Conservation (phyloP, 2,888 invertebrate genomes). For the Andrena trimmerana region DNA sequence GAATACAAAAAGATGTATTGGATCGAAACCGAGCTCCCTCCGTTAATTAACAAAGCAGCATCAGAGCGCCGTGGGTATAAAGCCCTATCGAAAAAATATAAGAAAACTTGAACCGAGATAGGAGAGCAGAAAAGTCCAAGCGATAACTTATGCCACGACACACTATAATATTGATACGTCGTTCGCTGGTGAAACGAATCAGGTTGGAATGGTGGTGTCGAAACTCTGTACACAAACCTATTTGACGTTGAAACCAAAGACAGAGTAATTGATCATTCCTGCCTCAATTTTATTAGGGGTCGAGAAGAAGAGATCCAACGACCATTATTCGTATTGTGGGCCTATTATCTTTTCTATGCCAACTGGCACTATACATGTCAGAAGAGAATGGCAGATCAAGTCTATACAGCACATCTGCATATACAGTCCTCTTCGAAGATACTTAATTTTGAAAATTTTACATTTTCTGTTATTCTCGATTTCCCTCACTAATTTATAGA, state of each 20-base stretch:
- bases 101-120: not conserved
- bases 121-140: not conserved
- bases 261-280: not conserved
- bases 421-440: not conserved
- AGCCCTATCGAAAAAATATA: too few species aligned
- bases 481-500: too few species aligned
- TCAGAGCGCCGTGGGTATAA: not conserved
- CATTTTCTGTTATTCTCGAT: too few species aligned
- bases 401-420: not conserved
- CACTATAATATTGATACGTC: not conserved
- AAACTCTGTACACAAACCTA: not conserved
- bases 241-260: not conserved
- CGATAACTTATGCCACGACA: constrained; percentile 2
- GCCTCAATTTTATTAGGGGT: constrained; percentile 4
- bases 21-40: not conserved
- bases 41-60: too few species aligned
- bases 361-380: not conserved
- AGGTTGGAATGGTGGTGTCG: not conserved
- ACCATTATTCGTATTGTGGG: constrained; percentile 25
- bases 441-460: not conserved
- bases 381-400: not conserved
- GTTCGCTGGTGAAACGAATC: not conserved
- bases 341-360: constrained; percentile 27
- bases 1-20: not conserved
- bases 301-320: constrained; percentile 8